These are phyloP conservation scores for Vanessa cardui DNA, from an alignment of 2,888 invertebrate species.

Conservation along the genomic window DNA sequence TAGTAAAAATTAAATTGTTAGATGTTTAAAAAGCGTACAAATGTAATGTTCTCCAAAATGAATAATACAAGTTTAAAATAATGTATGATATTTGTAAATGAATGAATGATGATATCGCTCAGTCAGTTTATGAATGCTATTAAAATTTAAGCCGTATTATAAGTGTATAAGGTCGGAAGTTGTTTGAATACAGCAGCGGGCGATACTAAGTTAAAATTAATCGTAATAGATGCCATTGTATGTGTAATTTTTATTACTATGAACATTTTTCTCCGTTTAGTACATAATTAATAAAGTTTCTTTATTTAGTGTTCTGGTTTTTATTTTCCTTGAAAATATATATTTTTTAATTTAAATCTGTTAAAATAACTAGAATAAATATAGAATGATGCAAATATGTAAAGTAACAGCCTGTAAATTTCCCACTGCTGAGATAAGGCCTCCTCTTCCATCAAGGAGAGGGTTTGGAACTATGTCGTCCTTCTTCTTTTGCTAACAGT, in stretches of 20 bases:
- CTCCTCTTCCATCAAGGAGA: no score
- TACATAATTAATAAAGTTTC: constrained; percentile 68
- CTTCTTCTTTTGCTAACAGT: no score
- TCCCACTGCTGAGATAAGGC: no score
- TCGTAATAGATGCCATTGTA: constrained; percentile 71
- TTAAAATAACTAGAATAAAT: neutral
- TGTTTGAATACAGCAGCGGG: constrained; percentile 6
- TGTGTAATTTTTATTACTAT: constrained; percentile 65
- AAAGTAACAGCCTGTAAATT: no score
- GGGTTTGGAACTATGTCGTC: no score
- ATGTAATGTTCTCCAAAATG: neutral
- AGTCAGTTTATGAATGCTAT: constrained; percentile 26
- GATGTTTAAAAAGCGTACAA: neutral
- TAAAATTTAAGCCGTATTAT: constrained; percentile 21
- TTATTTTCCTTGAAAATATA: constrained; percentile 14
- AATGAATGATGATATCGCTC: constrained; percentile 18
- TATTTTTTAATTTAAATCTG: neutral
- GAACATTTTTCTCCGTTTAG: constrained; percentile 68
- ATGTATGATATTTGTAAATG: constrained; percentile 9
- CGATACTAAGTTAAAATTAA: constrained; percentile 51
- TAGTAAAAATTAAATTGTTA: neutral
- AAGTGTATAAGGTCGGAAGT: constrained; percentile 22
- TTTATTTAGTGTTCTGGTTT: constrained; percentile 60
- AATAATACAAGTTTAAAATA: neutral
- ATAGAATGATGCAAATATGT: neutral